Base-by-base conservation (phyloP, 2,888 invertebrate species). In the Eumacrocentrus americanus region DNA sequence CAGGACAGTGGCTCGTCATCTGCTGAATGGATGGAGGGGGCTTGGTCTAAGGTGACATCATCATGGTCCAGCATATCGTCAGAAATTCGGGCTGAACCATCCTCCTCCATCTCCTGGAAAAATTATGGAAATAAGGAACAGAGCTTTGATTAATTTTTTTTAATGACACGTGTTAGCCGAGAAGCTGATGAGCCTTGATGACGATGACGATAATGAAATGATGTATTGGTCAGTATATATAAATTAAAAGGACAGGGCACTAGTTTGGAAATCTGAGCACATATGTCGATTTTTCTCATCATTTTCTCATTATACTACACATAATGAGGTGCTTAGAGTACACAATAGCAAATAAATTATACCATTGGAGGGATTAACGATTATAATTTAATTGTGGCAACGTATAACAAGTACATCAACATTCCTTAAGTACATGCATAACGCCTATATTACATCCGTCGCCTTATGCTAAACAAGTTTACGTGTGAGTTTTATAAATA, bases 41-140 rank as follows among this genome's bases (percentile, higher is more conserved):
- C 78, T 61, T 76, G 75, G 60, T 79, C 77, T 44, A 77, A 61
- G 3, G 80, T 77, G n/a, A 70, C 71, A 56, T 78, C 79, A 34
- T 71, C 74, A 47, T 58, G 70, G 40, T 72, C 71, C 12, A 69
- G 62, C 20, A 70, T 63, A 55, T 72, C 70, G 52, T 68, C 65
- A 22, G 63, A 59, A 20, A 63, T 64, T 50, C 48, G 61, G 14
- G 54, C 65, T 47, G 68, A 63, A 46, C 70, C 69, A 35, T 68
- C 69, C 58, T 67, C 64, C 25, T 68, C 64, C 35, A 66, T 58
- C 61, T 67, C 70, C 72, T 73, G 70, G 58, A 70, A 73, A 67
- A 68, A 68, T 34, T 34, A 60, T 59, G 52, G 53, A 42, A 35
- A 11, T 54, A 65, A 66, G 23, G 11, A 9, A 2, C 38, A 12